Evolutionary conservation across 2,888 invertebrate species (phyloP), one percentile per base, ranked within the genome.

Genomic region (Isotomurus palustris): DNA sequence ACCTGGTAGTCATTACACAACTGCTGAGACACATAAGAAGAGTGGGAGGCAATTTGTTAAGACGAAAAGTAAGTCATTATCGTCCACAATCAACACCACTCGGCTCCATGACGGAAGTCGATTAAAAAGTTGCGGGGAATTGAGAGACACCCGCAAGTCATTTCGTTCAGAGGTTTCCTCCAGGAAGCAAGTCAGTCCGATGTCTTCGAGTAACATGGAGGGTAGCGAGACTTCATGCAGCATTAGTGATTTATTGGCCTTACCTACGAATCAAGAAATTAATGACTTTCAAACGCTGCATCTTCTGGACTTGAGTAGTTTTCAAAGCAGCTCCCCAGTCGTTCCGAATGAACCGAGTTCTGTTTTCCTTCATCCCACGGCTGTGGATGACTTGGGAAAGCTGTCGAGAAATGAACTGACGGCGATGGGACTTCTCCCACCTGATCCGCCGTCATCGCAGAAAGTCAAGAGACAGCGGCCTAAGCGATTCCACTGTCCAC

Each of bases 401-500:
- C 61, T 70, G 27, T 65, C 67, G 2, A 32, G 67, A 27, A 60
- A 58, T 32, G 71, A 71, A 45, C 53, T 70, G 8, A 69, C 69
- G 0, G 69, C 66, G 8, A 66, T 70, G 60, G 70, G 69, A 24
- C 59, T 67, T 14, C 48, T 69, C 8, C 67, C 68, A 1, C 62
- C 63, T 8, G 68, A 71, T 40, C 56, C 61, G 4, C 56, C 58
- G 2, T 38, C 62, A 4, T 44, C 59, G 10, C 48, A 54, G 29
- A 68, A 67, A 53, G 64, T 62, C 14, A 71, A 70, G 57, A 71
- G 74, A 51, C 76, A 75, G 48, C 63, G 77, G 40, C 76, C 76
- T 1, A 77, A 76, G 62, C 71, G 73, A 56, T 76, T 75, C 60
- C 71, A 73, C n/a, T 77, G 76, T 60, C 75, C 88, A 0, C 87